Percentiles rank a stretch among this genome's conserved stretches.
These are phyloP conservation scores for Phortica magna DNA, from an alignment of 2,888 invertebrate species.

Conservation along the genomic window DNA sequence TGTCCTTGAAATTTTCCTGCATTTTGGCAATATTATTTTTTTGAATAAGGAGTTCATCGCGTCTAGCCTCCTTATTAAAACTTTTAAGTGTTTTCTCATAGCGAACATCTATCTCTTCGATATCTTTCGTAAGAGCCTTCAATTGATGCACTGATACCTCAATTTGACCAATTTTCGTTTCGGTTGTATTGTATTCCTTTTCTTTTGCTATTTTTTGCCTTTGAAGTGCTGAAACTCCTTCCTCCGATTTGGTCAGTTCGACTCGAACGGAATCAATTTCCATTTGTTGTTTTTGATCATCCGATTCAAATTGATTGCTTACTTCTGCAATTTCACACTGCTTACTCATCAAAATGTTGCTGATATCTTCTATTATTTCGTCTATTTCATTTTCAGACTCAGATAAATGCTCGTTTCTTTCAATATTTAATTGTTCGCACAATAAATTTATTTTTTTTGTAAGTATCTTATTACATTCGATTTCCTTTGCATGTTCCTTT, in stretches of 20 bases:
- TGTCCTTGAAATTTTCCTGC: slow-evolving; percentile 81
- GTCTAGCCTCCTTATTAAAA: slow-evolving; percentile 65
- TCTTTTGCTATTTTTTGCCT: slow-evolving; percentile 77
- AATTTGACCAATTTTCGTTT: slow-evolving; percentile 81
- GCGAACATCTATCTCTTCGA: slow-evolving; percentile 69
- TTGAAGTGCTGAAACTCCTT: slow-evolving; percentile 82
- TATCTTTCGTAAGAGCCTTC: slow-evolving; percentile 78
- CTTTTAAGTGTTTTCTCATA: slow-evolving; percentile 58
- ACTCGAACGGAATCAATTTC: slow-evolving; percentile 80
- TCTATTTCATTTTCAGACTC: slow-evolving; percentile 70
- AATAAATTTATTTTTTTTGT: slow-evolving; percentile 63
- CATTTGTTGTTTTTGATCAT: slow-evolving; percentile 79
- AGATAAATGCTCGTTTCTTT: slow-evolving; percentile 52
- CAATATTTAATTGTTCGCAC: slow-evolving; percentile 64
- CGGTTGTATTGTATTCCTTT: slow-evolving; percentile 80
- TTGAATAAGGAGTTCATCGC: slow-evolving; percentile 81
- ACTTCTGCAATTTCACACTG: slow-evolving; percentile 68
- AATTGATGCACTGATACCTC: slow-evolving; percentile 80
- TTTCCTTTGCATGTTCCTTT: slow-evolving; percentile 70
- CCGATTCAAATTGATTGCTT: slow-evolving; percentile 59
- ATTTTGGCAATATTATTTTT: slow-evolving; percentile 80
- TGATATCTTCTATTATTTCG: slow-evolving; percentile 64
- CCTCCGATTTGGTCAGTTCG: slow-evolving; percentile 82
- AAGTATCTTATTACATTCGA: slow-evolving; percentile 69
- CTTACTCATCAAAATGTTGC: slow-evolving; percentile 62